Conservation (phyloP, 1,140 invertebrate genomes). For the Gerris buenoi region DNA sequence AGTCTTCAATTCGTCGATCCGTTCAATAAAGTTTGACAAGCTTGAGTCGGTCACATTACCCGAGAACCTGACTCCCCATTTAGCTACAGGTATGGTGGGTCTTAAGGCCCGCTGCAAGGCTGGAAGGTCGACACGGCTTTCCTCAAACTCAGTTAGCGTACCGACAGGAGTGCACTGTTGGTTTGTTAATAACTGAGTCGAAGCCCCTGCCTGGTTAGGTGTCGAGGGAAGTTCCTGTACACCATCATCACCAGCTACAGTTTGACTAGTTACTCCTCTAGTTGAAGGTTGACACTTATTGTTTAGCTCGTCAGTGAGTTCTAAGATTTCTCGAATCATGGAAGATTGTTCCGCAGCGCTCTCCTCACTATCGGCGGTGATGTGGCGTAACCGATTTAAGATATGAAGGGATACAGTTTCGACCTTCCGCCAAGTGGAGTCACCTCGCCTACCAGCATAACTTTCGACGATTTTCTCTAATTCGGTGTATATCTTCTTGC, state of each 20-base stretch:
- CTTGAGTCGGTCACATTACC: neutral
- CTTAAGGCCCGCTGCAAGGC: neutral
- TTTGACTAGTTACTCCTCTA: no score
- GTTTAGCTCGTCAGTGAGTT: neutral
- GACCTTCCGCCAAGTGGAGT: neutral
- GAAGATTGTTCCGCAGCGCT: neutral
- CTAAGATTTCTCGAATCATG: neutral
- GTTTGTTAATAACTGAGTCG: no score
- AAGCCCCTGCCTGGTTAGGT: no score
- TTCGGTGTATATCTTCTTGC: neutral
- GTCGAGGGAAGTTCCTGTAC: no score
- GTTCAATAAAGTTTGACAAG: neutral
- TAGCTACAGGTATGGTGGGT: neutral
- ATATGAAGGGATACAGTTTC: neutral
- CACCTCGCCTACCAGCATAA: neutral
- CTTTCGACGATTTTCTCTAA: neutral
- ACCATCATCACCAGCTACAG: no score
- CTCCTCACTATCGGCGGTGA: neutral
- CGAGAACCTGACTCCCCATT: neutral
- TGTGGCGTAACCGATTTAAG: neutral
- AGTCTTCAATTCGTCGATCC: neutral
- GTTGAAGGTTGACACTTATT: neutral
- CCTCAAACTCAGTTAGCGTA: no score
- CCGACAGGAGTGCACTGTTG: no score
- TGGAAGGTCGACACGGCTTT: no score